Conservation (phyloP, 1,140 invertebrate species). For the Drosophila sp. region DNA sequence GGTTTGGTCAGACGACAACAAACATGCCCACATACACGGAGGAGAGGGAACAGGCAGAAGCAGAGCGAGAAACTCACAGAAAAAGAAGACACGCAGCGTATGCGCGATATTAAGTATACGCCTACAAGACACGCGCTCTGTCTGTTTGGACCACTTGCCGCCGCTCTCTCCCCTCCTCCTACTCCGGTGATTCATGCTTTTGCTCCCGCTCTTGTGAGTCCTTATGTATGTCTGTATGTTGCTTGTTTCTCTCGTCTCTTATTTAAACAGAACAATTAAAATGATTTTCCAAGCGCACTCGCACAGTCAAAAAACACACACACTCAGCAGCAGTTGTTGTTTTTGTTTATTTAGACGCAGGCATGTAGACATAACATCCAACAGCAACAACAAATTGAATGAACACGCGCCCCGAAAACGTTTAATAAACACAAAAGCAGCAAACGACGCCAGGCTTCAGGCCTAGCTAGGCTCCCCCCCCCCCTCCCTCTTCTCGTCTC, state of each 20-base stretch:
- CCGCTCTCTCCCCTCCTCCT: background rate
- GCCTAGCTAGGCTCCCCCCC: background rate
- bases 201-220: background rate
- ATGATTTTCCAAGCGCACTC: constrained; percentile 65
- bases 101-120: constrained; percentile 72
- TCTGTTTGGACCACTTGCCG: constrained; percentile 32
- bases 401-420: constrained; percentile 76
- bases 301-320: constrained; percentile 21
- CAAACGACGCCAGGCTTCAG: constrained; percentile 23
- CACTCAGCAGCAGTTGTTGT: constrained; percentile 30
- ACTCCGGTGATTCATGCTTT: background rate
- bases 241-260: constrained; percentile 47
- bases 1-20: constrained; percentile 40
- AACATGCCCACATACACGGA: constrained; percentile 20
- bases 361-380: constrained; percentile 77
- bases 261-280: constrained; percentile 80
- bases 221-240: constrained; percentile 17
- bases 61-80: background rate
- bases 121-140: constrained; percentile 48
- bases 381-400: constrained; percentile 70
- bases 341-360: constrained; percentile 70
- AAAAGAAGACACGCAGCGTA: constrained; percentile 37
- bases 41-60: constrained; percentile 10
- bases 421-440: constrained; percentile 77
- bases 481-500: background rate